Base-by-base conservation (phyloP, 1,140 invertebrate species). In the Popillia japonica region DNA sequence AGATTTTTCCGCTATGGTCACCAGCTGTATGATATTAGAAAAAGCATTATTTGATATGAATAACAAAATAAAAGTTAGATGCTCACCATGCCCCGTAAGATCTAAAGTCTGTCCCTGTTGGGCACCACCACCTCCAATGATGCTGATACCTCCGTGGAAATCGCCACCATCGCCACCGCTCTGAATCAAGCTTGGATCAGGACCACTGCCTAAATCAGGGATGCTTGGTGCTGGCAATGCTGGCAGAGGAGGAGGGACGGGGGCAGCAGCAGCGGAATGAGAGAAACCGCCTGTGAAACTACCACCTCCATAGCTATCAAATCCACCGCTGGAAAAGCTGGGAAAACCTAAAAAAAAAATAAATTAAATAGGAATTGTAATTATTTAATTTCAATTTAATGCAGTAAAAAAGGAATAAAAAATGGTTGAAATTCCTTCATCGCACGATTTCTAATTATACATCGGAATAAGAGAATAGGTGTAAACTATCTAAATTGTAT, bases 81-180 rank as follows among this genome's bases (percentile, higher is more conserved):
- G 4, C 27, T 34, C 27, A 68, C 61, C 61, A 68, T 68, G 61
- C 22, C 61, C 61, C 6, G 61, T 68, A 34, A 68, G 61, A 68
- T 68, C 61, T 68, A 68, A 68, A 68, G 61, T 68, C 61, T 68
- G 61, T 8, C 61, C 61, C 27, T 68, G 61, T 68, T 68, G 61
- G 3, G 17, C 61, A 27, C 61, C 61, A 14, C 61, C 61, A 7
- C 61, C 61, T 27, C 61, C 61, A 27, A 68, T 34, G 27, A 68
- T 68, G 61, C 61, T 68, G 27, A 22, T 68, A 22, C 61, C 61
- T 68, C 61, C 61, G 22, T 68, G 61, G 61, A 68, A 68, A 22
- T 68, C 61, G 9, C 61, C 61, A 14, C 61, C 61, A 68, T 68
- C 61, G 11, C 61, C 61, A 23, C 61, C 61, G 44, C 44, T 48